phyloP scores from a whole-genome alignment of 23 tunicate genomes.

The Trididemnum nubilum region DNA sequence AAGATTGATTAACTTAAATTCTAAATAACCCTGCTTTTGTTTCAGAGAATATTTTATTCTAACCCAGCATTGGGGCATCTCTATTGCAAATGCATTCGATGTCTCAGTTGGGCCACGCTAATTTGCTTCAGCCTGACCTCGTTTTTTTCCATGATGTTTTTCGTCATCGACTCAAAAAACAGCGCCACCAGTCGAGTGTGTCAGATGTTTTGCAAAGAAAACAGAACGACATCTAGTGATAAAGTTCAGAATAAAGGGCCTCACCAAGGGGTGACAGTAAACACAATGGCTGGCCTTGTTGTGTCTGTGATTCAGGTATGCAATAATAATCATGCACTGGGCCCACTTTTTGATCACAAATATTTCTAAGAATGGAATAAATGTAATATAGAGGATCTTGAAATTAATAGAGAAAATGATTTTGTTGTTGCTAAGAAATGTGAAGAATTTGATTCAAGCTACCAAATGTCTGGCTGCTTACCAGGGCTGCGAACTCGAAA shows the following conservation, averaged over 20 bases:
- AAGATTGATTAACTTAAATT: no score
- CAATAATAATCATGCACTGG: no score
- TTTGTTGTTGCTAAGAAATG: no score
- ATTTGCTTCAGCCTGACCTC: conserved; percentile 57
- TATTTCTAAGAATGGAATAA: no score
- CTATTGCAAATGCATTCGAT: conserved; percentile 54
- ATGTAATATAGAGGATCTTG: no score
- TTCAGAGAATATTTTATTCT: conserved; percentile 84
- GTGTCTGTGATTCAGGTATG: conserved; percentile 75
- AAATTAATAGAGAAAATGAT: no score
- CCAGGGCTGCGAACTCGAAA: no score
- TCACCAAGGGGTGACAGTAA: conserved; percentile 72
- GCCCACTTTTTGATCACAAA: no score
- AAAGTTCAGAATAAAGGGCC: background rate
- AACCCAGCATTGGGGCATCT: conserved; percentile 75
- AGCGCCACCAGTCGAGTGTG: conserved; percentile 89
- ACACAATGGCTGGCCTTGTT: conserved; percentile 65
- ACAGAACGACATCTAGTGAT: background rate
- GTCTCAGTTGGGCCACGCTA: conserved; percentile 78
- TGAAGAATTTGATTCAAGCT: no score
- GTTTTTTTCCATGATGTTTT: conserved; percentile 63
- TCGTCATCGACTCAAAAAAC: conserved; percentile 69
- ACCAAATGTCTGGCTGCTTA: no score
- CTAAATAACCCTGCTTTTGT: no score
- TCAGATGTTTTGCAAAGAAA: background rate